Conservation (phyloP, 2,797 vertebrate genomes). For the Sciurus vulgaris region DNA sequence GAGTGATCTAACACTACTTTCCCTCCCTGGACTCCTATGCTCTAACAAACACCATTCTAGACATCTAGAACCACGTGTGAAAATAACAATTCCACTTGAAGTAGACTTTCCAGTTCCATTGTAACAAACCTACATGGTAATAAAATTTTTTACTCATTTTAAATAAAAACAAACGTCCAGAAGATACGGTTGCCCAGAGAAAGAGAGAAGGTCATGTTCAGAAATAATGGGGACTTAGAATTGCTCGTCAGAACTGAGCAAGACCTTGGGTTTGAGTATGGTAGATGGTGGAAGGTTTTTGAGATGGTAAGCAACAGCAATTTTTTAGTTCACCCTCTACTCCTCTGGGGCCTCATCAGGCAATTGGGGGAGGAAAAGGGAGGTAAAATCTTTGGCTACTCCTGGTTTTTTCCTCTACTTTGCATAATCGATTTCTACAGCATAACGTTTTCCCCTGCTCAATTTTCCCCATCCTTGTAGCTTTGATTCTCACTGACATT, state of each 20-base stretch:
- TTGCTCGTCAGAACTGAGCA: neutral
- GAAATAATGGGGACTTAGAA: neutral
- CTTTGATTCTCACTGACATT: constrained; percentile 10
- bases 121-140: neutral
- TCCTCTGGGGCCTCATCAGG: neutral
- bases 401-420: neutral
- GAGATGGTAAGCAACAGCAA: neutral
- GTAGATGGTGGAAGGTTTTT: neutral
- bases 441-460: neutral
- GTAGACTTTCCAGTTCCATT: neutral
- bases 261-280: neutral
- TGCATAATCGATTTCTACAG: neutral
- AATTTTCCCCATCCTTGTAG: neutral
- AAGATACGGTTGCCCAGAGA: neutral
- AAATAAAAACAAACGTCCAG: neutral
- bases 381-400: neutral
- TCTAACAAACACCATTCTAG: neutral
- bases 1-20: too few species aligned
- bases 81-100: neutral
- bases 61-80: neutral
- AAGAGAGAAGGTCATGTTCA: neutral
- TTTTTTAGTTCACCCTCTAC: neutral
- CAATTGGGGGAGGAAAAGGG: neutral
- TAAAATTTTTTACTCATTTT: constrained; percentile 12
- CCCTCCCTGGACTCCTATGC: too few species aligned